A percentile compares a stretch with the other conserved stretches of the same genome.
phyloP scores from a whole-genome alignment of 2,797 vertebrate species.

The Molossus molossus region DNA sequence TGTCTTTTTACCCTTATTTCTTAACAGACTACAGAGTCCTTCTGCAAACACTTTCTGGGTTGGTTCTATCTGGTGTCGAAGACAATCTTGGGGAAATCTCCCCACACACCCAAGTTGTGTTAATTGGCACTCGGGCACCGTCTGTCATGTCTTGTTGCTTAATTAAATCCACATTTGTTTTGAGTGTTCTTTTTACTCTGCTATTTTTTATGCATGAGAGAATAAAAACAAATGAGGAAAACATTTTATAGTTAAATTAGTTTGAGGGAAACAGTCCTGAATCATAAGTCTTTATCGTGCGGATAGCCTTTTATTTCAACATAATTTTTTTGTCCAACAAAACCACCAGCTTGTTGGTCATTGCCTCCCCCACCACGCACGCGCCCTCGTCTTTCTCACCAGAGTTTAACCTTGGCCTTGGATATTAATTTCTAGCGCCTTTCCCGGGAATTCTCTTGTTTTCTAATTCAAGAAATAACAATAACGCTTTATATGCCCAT shows the following conservation, averaged over 20 bases:
- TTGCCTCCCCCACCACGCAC: not conserved
- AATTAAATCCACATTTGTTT: slow-evolving; percentile 89
- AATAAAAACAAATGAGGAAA: slow-evolving; percentile 83
- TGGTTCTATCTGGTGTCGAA: slow-evolving; percentile 50
- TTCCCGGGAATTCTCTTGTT: slow-evolving; percentile 54
- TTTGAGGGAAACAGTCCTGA: slow-evolving; percentile 69
- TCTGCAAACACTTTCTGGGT: not conserved
- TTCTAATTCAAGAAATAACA: slow-evolving; percentile 30
- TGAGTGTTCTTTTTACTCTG: slow-evolving; percentile 82
- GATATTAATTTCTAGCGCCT: slow-evolving; percentile 43
- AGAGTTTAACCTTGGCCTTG: slow-evolving; percentile 32
- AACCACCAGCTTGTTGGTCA: slow-evolving; percentile 38
- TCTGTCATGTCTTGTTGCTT: slow-evolving; percentile 89
- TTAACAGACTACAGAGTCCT: slow-evolving; percentile 24
- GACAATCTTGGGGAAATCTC: slow-evolving; percentile 72
- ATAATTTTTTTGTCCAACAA: slow-evolving; percentile 73
- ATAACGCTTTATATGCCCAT: not conserved
- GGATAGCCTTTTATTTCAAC: slow-evolving; percentile 39
- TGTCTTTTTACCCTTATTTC: slow-evolving; percentile 51
- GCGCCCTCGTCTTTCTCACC: not conserved
- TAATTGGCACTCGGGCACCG: slow-evolving; percentile 82
- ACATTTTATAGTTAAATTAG: slow-evolving; percentile 84
- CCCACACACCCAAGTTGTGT: slow-evolving; percentile 80
- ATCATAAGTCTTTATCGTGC: slow-evolving; percentile 73
- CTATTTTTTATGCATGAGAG: slow-evolving; percentile 83